Evolutionary conservation across 1,140 invertebrate species (phyloP), one percentile per base, ranked within the genome.

Genomic region (Zophobas atratus): DNA sequence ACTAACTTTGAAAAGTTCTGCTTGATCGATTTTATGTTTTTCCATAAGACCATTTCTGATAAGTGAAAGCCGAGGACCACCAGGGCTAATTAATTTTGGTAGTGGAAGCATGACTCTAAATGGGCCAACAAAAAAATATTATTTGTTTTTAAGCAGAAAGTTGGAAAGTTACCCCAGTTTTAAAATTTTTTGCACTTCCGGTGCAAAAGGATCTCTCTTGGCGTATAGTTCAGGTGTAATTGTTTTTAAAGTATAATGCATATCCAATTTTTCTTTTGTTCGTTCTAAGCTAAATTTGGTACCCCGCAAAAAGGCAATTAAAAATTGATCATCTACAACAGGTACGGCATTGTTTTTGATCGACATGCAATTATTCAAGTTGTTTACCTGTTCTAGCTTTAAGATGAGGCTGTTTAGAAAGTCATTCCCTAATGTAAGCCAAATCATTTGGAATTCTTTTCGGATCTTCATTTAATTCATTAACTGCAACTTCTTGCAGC

Each of bases 221-320:
- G 75, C 73, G 75, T 86, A 88, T 80, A 87, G 85, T 77, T 93
- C 91, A 0, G 92, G 91, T 39, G 90, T 86, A 32, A 89, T 82
- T 20, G 87, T 86, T 80, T 88, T 88, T 51, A 92, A 83, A 0
- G 90, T 89, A 79, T 91, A 91, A 84, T 88, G 92, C 81, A 89
- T 88, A 81, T 92, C 92, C 6, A 93, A 81, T 81, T 92, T 91
- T 73, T 90, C 87, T 82, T 92, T 92, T 1, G 90, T 90, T 80
- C 89, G 86, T 84, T 92, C 90, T 77, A 93, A 83, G 80, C 91
- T 92, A 82, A 91, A 92, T 82, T 93, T 92, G 80, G 90, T 90
- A n/a, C 92, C 90, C 0, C 92, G 87, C 36, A 94, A 84, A 82
- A 92, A 92, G 38, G 88, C 88, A 33, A 92, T 82, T 3, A 93